These are phyloP conservation scores for Parnassius smintheus DNA, from an alignment of 2,888 invertebrate genomes.

Conservation along the genomic window DNA sequence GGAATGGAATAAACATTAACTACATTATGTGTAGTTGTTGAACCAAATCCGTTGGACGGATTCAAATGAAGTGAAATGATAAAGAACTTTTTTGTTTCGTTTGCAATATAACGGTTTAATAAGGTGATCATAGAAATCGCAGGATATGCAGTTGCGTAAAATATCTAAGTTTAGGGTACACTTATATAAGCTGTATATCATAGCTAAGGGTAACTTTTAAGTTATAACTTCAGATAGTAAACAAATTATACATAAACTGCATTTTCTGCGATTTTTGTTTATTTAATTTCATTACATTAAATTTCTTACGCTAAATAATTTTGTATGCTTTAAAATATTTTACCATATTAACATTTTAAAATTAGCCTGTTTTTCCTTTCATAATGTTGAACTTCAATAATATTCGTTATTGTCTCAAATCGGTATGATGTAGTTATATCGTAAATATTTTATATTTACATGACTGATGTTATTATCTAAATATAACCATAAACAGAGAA, in stretches of 20 bases:
- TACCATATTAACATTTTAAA: constrained; percentile 13
- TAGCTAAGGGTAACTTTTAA: no score
- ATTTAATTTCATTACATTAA: neutral
- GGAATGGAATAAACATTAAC: constrained; percentile 51
- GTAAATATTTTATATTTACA: no score
- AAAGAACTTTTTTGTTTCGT: neutral
- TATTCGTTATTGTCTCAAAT: no score
- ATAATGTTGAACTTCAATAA: no score
- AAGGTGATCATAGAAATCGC: neutral
- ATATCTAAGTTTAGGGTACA: no score
- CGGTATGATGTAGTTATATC: no score
- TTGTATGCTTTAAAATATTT: constrained; percentile 11
- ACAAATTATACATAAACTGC: no score
- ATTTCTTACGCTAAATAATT: neutral
- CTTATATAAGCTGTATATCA: no score
- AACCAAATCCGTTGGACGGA: neutral
- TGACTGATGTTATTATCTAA: no score
- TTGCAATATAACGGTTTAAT: neutral
- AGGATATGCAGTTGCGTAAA: neutral
- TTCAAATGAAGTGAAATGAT: neutral
- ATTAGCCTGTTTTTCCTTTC: constrained; percentile 3
- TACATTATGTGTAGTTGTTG: neutral
- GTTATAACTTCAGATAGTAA: no score
- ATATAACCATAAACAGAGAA: no score
- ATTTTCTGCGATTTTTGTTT: no score